phyloP scores from a whole-genome alignment of 2,888 invertebrate species.

The Dendrolimus houi region DNA sequence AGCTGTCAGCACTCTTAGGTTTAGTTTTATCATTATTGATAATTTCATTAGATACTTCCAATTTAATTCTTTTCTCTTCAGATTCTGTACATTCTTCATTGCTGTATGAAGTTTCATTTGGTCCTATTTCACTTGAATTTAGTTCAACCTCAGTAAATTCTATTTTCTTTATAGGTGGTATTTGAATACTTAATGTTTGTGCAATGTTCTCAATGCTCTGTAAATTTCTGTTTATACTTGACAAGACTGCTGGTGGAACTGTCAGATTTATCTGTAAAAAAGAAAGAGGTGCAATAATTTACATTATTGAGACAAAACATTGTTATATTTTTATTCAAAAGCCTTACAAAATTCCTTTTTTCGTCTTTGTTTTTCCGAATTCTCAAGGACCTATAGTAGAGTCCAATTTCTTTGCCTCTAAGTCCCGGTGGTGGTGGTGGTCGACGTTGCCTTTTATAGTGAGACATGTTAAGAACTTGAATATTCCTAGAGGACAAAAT shows the following conservation, averaged over 20 bases:
- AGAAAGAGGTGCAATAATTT: not conserved
- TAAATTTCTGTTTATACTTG: constrained; percentile 33
- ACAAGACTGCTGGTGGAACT: constrained; percentile 37
- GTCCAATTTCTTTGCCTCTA: constrained; percentile 46
- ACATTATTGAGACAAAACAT: not conserved
- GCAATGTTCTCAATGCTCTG: constrained; percentile 35
- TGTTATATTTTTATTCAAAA: no score
- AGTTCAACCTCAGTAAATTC: constrained; percentile 8
- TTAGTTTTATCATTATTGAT: no score
- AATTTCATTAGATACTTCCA: not conserved
- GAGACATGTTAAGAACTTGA: not conserved
- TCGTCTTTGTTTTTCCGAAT: constrained; percentile 5
- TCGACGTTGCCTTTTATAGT: not conserved
- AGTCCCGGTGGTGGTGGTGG: constrained; percentile 61
- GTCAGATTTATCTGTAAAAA: constrained; percentile 36
- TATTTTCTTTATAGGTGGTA: constrained; percentile 22
- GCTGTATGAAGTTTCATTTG: not conserved
- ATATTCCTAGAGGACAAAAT: no score
- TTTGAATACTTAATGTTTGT: constrained; percentile 26
- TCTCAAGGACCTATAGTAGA: constrained; percentile 30
- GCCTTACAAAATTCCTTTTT: not conserved
- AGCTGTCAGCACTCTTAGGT: no score
- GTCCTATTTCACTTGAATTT: not conserved
- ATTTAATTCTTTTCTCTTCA: not conserved
- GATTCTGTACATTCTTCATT: not conserved